Evolutionary conservation across 2,888 invertebrate genomes (phyloP), one percentile per base, ranked within the genome.

Genomic region (Oscheius sp.): DNA sequence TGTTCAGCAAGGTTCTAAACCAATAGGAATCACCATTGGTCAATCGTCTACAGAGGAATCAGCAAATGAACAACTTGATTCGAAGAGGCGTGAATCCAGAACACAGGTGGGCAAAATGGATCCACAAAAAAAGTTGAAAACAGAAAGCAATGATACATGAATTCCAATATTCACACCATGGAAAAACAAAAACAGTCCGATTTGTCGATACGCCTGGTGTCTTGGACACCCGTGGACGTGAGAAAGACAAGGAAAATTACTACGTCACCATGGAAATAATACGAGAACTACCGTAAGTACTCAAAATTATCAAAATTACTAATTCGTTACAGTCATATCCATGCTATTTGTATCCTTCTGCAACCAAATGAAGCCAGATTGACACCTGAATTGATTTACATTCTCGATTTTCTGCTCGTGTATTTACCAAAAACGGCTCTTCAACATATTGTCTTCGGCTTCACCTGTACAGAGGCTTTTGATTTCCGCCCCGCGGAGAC

Each of bases 381-480:
- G 5, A 81, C 71, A 3, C 52, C 64, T 16, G 41, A 46, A 2
- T 80, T 84, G 66, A 55, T 73, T 25, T 86, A 77, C 53, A 81
- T 83, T 70, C 66, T 84, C 55, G 69, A 76, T 16, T 76, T 84
- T 56, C 55, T 84, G 2, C 69, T 84, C n/a, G 68, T 73, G 0
- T 70, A 82, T 35, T 66, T 86, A 45, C 79, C 85, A 63, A 64
- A 72, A 55, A 70, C 52, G 27, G 84, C 83, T 13, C 64, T 70
- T 16, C 52, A 75, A 29, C 86, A 85, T 70, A 80, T 84, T 35
- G 55, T 81, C n/a, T 84, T 84, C 56, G 56, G 73, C 23, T 84
- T 86, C 71, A 85, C 84, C 43, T 77, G 82, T 49, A 35, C 78
- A 2, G n/a, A 43, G 74, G 5, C 46, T 3, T 27, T n/a, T 13